These are phyloP conservation scores for Cistogaster globosa DNA, from an alignment of 2,888 invertebrate species.

Conservation along the genomic window DNA sequence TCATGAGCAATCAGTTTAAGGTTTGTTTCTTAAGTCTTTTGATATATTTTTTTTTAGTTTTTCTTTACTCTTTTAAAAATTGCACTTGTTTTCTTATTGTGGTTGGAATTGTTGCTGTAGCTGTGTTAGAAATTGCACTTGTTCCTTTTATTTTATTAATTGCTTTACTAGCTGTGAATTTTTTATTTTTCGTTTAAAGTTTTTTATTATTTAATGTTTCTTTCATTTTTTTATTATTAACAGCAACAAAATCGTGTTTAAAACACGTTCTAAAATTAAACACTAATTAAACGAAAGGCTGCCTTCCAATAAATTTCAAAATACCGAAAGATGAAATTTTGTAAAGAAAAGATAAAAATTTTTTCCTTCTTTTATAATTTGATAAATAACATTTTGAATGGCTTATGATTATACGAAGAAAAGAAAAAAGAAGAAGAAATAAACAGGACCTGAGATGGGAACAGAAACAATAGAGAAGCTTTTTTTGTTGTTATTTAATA, in stretches of 20 bases:
- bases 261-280: slow-evolving; percentile 69
- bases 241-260: slow-evolving; percentile 59
- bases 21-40: slow-evolving; percentile 63
- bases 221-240: slow-evolving; percentile 48
- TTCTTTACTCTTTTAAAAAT: slow-evolving; percentile 4
- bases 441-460: neutral
- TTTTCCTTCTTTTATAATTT: slow-evolving; percentile 27
- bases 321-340: slow-evolving; percentile 63
- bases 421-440: neutral
- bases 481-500: neutral
- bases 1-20: slow-evolving; percentile 13
- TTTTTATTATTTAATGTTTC: slow-evolving; percentile 12
- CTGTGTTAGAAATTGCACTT: slow-evolving; percentile 61
- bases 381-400: slow-evolving; percentile 34
- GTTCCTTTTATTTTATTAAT: slow-evolving; percentile 50
- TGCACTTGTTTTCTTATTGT: slow-evolving; percentile 55
- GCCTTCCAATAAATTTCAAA: slow-evolving; percentile 51
- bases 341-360: slow-evolving; percentile 47
- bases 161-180: slow-evolving; percentile 51
- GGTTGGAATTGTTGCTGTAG: no score
- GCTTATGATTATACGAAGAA: neutral
- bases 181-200: slow-evolving; percentile 13
- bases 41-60: slow-evolving; percentile 17
- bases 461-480: neutral
- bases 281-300: slow-evolving; percentile 65